Evolutionary conservation across 2,797 vertebrate genomes (phyloP).

Genomic region (Loriculus beryllinus): DNA sequence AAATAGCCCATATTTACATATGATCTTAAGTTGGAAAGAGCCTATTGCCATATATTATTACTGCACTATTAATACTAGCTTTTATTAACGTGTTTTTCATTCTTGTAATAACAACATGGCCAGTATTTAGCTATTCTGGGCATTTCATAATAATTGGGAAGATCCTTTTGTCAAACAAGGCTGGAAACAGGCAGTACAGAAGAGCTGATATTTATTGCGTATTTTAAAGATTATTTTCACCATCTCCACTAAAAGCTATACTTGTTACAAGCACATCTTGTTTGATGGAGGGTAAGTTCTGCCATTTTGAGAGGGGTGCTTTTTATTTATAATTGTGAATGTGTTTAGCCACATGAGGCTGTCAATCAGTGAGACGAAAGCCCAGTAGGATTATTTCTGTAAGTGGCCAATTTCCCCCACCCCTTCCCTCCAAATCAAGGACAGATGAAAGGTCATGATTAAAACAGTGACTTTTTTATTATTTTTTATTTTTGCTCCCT

Average conservation of each 20-base stretch:
- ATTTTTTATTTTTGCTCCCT: neutral
- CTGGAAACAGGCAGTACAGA: neutral
- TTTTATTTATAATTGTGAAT: conserved; percentile 76
- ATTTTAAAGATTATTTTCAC: conserved; percentile 29
- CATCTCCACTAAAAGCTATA: conserved; percentile 29
- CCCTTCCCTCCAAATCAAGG: conserved; percentile 70
- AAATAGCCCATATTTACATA: neutral
- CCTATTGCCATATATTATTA: neutral
- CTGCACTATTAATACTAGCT: neutral
- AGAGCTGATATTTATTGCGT: neutral
- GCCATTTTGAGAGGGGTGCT: conserved; percentile 61
- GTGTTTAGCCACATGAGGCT: conserved; percentile 72
- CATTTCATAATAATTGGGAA: neutral
- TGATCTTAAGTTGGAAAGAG: neutral
- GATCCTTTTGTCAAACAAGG: neutral
- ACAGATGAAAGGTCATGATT: conserved; percentile 81
- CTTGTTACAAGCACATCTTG: conserved; percentile 51
- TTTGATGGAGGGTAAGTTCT: conserved; percentile 61
- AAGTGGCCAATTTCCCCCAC: conserved; percentile 78
- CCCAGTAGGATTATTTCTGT: conserved; percentile 76
- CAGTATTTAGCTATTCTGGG: neutral
- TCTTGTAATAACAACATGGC: neutral
- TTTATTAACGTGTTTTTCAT: conserved; percentile 13
- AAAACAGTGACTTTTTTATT: conserved; percentile 74
- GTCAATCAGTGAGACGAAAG: conserved; percentile 72